These are phyloP conservation scores for Phalanger gymnotis DNA, from an alignment of 2,797 vertebrate species.

Conservation along the genomic window DNA sequence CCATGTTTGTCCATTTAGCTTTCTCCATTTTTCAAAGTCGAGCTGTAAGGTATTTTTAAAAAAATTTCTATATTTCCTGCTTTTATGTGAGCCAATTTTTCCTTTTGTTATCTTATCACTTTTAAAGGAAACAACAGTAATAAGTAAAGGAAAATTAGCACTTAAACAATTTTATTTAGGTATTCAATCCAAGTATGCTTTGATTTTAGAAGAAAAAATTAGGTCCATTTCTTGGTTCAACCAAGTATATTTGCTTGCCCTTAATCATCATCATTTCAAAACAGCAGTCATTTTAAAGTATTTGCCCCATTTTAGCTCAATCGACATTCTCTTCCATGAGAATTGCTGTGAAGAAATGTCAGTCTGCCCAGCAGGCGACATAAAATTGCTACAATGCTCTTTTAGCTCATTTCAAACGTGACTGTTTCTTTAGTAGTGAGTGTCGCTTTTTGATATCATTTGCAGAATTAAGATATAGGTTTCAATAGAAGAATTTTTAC, in stretches of 20 bases:
- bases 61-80: neutral
- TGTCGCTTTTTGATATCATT: conserved; percentile 15
- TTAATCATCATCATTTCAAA: conserved; percentile 55
- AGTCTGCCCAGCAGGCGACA: conserved; percentile 30
- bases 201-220: conserved; percentile 52
- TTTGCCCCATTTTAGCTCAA: conserved; percentile 55
- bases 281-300: conserved; percentile 55
- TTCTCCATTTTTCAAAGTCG: neutral
- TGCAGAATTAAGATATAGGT: conserved; percentile 3
- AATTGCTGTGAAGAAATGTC: conserved; percentile 58
- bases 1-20: conserved; percentile 6
- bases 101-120: conserved; percentile 18
- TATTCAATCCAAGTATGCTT: conserved; percentile 42
- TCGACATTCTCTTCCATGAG: conserved; percentile 47
- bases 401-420: conserved; percentile 58
- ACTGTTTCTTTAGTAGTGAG: neutral
- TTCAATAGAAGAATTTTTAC: neutral
- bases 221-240: conserved; percentile 50
- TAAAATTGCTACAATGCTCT: conserved; percentile 10
- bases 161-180: conserved; percentile 44
- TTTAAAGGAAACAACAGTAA: conserved; percentile 15
- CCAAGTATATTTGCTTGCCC: conserved; percentile 35
- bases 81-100: neutral
- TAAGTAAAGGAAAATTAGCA: conserved; percentile 44
- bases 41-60: neutral